Evolutionary conservation across 2,113 vertebrate species (phyloP).

Genomic region (pig (Sus scrofa)): DNA sequence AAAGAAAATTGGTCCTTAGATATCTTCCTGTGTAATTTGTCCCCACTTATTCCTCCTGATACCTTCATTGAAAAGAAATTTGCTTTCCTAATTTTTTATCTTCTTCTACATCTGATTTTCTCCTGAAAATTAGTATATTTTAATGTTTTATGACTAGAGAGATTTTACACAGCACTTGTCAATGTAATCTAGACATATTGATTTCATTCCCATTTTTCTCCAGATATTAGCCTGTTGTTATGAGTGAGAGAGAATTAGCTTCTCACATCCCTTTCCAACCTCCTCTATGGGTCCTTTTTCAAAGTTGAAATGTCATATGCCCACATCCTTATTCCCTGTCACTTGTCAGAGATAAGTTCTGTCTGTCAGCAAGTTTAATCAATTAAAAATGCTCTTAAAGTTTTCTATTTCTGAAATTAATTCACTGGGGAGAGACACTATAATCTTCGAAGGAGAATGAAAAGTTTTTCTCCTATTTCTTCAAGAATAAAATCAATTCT

Average conservation of each 20-base stretch:
- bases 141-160: neutral
- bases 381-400: neutral
- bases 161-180: neutral
- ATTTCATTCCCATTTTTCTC: conserved; percentile 30
- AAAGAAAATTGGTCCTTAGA: neutral
- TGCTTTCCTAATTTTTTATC: neutral
- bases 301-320: neutral
- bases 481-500: neutral
- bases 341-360: neutral
- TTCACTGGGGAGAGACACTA: neutral
- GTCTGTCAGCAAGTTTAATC: neutral
- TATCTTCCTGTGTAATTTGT: neutral
- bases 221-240: neutral
- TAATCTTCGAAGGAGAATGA: neutral
- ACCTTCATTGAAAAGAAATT: neutral
- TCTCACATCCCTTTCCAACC: neutral
- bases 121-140: neutral
- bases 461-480: neutral
- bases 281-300: neutral
- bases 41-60: neutral
- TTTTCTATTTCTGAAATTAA: neutral
- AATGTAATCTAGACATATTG: neutral
- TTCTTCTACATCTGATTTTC: neutral
- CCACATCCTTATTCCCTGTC: neutral
- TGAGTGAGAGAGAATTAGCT: neutral